phyloP scores from a whole-genome alignment of 2,888 invertebrate genomes.

The Leuctra nigra region DNA sequence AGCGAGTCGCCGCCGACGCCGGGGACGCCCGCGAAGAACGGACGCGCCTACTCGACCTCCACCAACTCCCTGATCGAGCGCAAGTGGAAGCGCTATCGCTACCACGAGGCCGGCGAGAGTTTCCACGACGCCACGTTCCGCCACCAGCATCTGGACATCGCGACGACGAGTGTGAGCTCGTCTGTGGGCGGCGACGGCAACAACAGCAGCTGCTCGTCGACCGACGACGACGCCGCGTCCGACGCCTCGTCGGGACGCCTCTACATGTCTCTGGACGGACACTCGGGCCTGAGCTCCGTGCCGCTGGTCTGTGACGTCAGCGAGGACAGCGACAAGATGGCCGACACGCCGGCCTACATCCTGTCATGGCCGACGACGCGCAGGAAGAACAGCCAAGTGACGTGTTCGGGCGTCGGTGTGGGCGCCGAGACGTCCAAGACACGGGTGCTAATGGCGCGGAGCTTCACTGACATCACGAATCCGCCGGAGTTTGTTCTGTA shows the following conservation, averaged over 20 bases:
- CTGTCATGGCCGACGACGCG: constrained; percentile 49
- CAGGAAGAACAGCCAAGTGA: constrained; percentile 31
- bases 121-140: constrained; percentile 33
- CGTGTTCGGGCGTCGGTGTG: constrained; percentile 4
- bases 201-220: constrained; percentile 42
- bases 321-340: neutral
- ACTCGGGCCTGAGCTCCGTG: constrained; percentile 7
- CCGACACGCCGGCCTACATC: constrained; percentile 32
- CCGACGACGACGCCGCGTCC: constrained; percentile 36
- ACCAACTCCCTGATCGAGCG: constrained; percentile 39
- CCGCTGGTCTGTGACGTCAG: constrained; percentile 10
- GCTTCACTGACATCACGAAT: constrained; percentile 19
- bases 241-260: constrained; percentile 37
- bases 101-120: constrained; percentile 32
- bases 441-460: constrained; percentile 19
- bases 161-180: constrained; percentile 30
- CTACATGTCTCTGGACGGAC: constrained; percentile 40
- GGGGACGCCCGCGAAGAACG: constrained; percentile 37
- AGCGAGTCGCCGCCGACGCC: constrained; percentile 50
- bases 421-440: constrained; percentile 14
- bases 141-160: constrained; percentile 14
- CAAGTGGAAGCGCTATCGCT: constrained; percentile 39
- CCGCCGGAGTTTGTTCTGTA: constrained; percentile 22
- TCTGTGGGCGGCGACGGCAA: constrained; percentile 9
- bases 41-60: constrained; percentile 40